Evolutionary conservation across 2,888 invertebrate species (phyloP), one percentile per base, ranked within the genome.

Genomic region (Arrhopalites spinosus): DNA sequence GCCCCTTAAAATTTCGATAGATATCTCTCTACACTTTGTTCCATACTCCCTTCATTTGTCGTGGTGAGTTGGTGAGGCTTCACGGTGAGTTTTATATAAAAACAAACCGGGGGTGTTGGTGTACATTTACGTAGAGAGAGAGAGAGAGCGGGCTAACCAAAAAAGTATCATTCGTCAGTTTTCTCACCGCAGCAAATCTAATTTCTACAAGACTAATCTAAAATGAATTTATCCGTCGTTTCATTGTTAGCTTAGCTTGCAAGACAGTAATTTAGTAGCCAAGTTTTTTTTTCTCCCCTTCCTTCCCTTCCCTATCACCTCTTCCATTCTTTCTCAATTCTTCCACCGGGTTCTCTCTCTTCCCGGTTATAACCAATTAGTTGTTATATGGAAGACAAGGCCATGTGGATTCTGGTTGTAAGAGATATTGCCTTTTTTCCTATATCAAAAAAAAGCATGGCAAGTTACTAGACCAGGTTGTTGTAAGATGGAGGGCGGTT

Each of bases 181-280:
- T 67, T 73, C 73, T 73, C 73, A 73, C 67, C 66, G 67, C 66
- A 64, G 20, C 56, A 67, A 67, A 64, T 66, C 73, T 73, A 73
- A 73, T 73, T 73, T 73, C 73, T 69, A 59, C 59, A 25, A 23
- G 71, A 71, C 71, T 71, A 71, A 71, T 71, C 71, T 59, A 71
- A 71, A 71, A 71, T 71, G 71, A 71, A 71, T 71, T 71, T 71
- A 71, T 59, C 59, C 71, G 25, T 71, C 71, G 2, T 59, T 30
- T 36, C 17, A 23, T 68, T 27, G 29, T 23, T 68, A 8, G 36
- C 27, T 68, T 50, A 30, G 23, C 25, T 68, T 59, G 23, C 59
- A 59, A 71, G 71, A 61, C 61, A 59, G 71, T 59, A 71, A 71
- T 71, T 71, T 71, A 71, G 59, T 71, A 13, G 59, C 36, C 30